Evolutionary conservation across 92 coral and sea anemone species (phyloP).

Genomic region (Desmophyllum pertusum): DNA sequence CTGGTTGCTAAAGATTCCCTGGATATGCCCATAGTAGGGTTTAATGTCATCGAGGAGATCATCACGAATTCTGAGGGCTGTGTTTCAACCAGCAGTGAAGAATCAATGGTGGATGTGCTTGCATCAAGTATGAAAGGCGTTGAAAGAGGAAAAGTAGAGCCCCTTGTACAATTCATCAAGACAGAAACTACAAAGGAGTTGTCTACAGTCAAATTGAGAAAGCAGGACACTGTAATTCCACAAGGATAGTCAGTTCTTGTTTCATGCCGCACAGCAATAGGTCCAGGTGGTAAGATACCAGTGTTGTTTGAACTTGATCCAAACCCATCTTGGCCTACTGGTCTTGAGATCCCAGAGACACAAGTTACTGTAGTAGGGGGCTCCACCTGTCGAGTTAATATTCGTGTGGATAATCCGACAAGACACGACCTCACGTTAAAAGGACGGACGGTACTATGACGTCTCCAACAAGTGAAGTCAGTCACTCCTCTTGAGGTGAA

Average conservation of each 20-base stretch:
- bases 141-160: constrained; percentile 47
- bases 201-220: constrained; percentile 35
- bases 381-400: constrained; percentile 11
- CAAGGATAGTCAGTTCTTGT: constrained; percentile 6
- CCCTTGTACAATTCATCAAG: constrained; percentile 59
- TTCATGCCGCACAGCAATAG: too few relatives aligned
- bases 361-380: constrained; percentile 18
- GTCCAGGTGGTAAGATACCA: constrained; percentile 15
- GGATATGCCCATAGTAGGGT: constrained; percentile 43
- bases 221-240: constrained; percentile 55
- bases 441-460: constrained; percentile 56
- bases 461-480: constrained; percentile 57
- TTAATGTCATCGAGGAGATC: too few relatives aligned
- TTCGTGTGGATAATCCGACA: constrained; percentile 53
- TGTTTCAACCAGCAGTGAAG: background rate
- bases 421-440: constrained; percentile 53
- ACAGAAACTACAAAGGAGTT: constrained; percentile 43
- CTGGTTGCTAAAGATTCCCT: constrained; percentile 41
- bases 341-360: constrained; percentile 44
- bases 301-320: too few relatives aligned
- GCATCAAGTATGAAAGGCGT: constrained; percentile 37
- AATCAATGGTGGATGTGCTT: constrained; percentile 14
- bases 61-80: too few relatives aligned
- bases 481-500: constrained; percentile 59
- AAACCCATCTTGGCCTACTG: too few relatives aligned